Conservation (phyloP, 2,797 vertebrate genomes). For the Benthosema pterotum region DNA sequence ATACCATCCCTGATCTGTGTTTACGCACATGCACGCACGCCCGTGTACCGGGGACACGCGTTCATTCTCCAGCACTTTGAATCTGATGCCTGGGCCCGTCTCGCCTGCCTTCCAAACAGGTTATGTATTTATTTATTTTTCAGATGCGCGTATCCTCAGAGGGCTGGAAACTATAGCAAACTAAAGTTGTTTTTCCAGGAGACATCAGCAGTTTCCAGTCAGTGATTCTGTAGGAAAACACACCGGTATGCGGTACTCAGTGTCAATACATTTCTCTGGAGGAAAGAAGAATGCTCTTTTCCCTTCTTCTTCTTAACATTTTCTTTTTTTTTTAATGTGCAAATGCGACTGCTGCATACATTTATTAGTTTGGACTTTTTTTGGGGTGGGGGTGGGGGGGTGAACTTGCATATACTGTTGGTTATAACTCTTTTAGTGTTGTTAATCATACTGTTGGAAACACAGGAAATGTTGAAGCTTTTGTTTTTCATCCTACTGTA, state of each 20-base stretch:
- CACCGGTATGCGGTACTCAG: constrained; percentile 29
- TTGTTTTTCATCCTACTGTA: neutral
- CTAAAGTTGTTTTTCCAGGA: constrained; percentile 71
- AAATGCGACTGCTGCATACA: neutral
- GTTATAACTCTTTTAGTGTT: neutral
- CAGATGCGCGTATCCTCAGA: constrained; percentile 43
- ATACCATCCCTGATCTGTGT: constrained; percentile 81
- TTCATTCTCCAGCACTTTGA: constrained; percentile 78
- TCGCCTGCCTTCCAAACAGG: constrained; percentile 67
- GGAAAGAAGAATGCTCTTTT: constrained; percentile 43
- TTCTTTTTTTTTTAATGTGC: constrained; percentile 32
- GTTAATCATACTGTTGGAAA: neutral
- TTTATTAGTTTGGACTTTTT: neutral
- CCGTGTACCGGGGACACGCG: constrained; percentile 64
- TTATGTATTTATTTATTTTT: constrained; percentile 81
- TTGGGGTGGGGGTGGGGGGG: too few relatives aligned
- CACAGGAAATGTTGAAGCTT: neutral
- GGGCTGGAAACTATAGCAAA: constrained; percentile 65
- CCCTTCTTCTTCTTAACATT: constrained; percentile 25
- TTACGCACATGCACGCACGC: constrained; percentile 63
- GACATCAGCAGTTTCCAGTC: constrained; percentile 78
- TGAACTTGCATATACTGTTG: neutral
- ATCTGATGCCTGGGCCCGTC: constrained; percentile 78
- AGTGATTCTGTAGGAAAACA: constrained; percentile 52
- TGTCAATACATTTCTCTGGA: constrained; percentile 32